Base-by-base conservation (phyloP, 2,113 vertebrate species). In the Galeopterus variegatus region DNA sequence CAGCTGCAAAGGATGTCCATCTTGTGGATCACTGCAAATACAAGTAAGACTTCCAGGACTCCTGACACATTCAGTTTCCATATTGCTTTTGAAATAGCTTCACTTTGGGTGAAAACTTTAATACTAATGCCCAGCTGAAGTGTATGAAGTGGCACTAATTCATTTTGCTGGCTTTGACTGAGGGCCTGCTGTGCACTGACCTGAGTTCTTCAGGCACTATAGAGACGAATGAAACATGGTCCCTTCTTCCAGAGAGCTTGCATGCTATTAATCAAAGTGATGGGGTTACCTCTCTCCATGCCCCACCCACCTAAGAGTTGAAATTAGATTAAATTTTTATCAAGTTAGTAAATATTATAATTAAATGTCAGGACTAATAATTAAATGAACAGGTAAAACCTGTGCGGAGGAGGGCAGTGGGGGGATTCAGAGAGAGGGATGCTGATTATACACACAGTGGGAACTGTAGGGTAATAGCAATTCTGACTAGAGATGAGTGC, bases 11-110 rank as follows among this genome's bases (percentile, higher is more conserved):
- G 98, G 99, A 99, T 98, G 99, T 99, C 90, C 99, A 99, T 17
- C 98, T 99, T 70, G 99, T 99, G 48, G 99, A 99, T 97, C 99
- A 99, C 98, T 99, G 99, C 98, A 99, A 99, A 98, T 99, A 99
- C 98, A 99, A 99, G 99, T 99, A 99, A 99, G 99, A 73, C 81
- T 97, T 97, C 80, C 33, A 73, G 70, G 64, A 80, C 79, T 93
- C 7, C 41, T 79, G 60, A 48, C 56, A 81, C 24, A 64, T n/a
- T 45, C 73, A 23, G 50, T 72, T 79, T 94, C 77, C 19, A 4
- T 86, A 21, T 77, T 95, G 69, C 52, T 95, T 96, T 90, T 76
- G 69, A 48, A 93, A 62, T 72, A 93, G 80, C 58, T 90, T 67
- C 5, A 13, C 28, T 94, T 64, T 31, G 92, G 52, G 54, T 79